Percentiles rank a stretch among this genome's conserved stretches.
Conservation (phyloP, 2,797 vertebrate species). For the Artibeus lituratus region DNA sequence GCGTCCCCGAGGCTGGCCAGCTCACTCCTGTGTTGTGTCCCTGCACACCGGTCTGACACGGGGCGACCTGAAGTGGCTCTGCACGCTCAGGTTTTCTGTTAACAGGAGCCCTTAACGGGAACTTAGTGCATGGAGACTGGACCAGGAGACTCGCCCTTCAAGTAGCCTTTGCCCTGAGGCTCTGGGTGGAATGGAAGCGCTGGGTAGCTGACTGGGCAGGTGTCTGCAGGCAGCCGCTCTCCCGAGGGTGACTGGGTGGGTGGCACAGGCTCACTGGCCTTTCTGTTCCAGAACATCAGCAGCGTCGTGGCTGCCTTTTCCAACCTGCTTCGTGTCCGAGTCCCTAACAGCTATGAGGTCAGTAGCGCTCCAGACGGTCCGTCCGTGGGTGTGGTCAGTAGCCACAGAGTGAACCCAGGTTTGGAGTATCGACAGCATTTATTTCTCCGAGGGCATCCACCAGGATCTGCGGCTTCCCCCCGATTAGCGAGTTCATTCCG, state of each 20-base stretch:
- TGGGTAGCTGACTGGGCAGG: accelerated
- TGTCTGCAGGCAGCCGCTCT: neutral
- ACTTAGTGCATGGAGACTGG: no score
- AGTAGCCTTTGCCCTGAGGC: no score
- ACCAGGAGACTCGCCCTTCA: no score
- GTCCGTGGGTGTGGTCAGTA: slow-evolving; percentile 76
- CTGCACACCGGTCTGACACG: no score
- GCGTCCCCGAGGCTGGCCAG: no score
- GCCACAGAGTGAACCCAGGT: slow-evolving; percentile 81
- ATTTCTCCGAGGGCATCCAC: slow-evolving; percentile 87
- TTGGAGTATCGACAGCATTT: slow-evolving; percentile 88
- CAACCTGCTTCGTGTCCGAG: slow-evolving; percentile 94
- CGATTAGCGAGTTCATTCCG: slow-evolving; percentile 84
- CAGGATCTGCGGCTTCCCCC: slow-evolving; percentile 81
- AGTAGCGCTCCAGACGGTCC: slow-evolving; percentile 91
- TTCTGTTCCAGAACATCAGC: slow-evolving; percentile 90
- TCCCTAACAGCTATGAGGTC: slow-evolving; percentile 98
- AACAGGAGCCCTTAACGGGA: no score
- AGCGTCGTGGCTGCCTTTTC: slow-evolving; percentile 96
- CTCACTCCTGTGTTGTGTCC: no score
- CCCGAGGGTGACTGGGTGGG: neutral
- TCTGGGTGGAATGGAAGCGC: neutral
- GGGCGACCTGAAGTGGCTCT: no score
- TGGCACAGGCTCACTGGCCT: neutral
- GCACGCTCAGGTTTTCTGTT: no score